Evolutionary conservation across 2,113 vertebrate species (phyloP).

Genomic region (Aegotheles bennettii): DNA sequence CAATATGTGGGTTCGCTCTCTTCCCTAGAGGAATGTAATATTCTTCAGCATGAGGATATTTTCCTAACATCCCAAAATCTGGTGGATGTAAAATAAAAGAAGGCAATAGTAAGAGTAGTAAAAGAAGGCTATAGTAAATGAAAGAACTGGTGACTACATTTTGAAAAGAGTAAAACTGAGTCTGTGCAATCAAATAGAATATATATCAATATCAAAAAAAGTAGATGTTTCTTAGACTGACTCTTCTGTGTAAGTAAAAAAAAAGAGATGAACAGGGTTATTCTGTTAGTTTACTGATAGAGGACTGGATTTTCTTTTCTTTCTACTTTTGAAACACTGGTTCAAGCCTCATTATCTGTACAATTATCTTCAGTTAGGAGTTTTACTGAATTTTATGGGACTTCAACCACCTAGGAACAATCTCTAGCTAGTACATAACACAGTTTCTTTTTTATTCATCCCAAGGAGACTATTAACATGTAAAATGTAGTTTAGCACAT

Average conservation of each 20-base stretch:
- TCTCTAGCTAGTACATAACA: not conserved
- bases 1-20: not conserved
- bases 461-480: not conserved
- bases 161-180: not conserved
- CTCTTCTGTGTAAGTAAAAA: not conserved
- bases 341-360: not conserved
- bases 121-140: not conserved
- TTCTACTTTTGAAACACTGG: rapidly evolving
- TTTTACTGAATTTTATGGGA: not conserved
- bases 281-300: not conserved
- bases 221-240: not conserved
- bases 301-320: not conserved
- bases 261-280: not conserved
- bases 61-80: not conserved
- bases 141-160: not conserved
- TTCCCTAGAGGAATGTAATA: not conserved
- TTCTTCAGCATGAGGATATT: not conserved
- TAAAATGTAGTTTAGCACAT: not conserved
- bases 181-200: not conserved
- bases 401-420: not conserved
- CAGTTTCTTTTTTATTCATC: not conserved
- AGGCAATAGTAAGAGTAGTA: no score
- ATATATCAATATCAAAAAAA: not conserved
- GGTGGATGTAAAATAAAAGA: not conserved
- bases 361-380: not conserved